Evolutionary conservation across 1,140 invertebrate species (phyloP), one percentile per base, ranked within the genome.

Genomic region (Drosophila dunni): DNA sequence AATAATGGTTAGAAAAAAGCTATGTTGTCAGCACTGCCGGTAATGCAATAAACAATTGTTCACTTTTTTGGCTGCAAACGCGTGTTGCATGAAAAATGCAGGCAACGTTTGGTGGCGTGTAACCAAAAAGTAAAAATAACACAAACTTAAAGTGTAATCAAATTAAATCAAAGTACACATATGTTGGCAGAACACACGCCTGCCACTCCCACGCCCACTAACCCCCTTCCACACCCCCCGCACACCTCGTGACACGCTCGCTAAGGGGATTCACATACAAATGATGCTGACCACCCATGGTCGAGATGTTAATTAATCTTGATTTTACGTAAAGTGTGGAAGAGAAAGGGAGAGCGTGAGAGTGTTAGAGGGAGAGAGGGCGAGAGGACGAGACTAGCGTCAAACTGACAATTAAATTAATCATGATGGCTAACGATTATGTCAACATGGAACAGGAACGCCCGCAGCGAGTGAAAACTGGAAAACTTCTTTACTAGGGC

Each of bases 351-450:
- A 38, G 24, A 13, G 53, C 7, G 56, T 10, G 53, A 13, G 62
- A 33, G 24, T 29, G 24, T 29, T 29, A 29, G 40, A 33, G 48
- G 10, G 65, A 36, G 36, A 54, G 58, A 29, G 40, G 24, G 48
- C 8, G 65, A 36, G 36, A 54, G 58, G 36, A 61, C 53, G 54
- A 53, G 40, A 57, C 76, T 88, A 79, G 69, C 78, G 78, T 89
- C 81, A 90, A 89, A 89, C 80, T 89, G 84, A 89, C 84, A 89
- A 89, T 89, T 89, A 89, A 89, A 89, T 89, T 89, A 89, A 89
- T 89, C 84, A 89, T 70, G 83, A 68, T 74, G 85, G 67, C 84
- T 84, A 89, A 89, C 84, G 84, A 89, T 89, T 90, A 89, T 89
- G 80, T 89, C 85, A 89, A 89, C 46, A 38, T 50, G 62, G 44